Percentiles rank a stretch among this genome's conserved stretches.
Conservation (phyloP, 2,113 vertebrate genomes). For the Ceyx margarethae region DNA sequence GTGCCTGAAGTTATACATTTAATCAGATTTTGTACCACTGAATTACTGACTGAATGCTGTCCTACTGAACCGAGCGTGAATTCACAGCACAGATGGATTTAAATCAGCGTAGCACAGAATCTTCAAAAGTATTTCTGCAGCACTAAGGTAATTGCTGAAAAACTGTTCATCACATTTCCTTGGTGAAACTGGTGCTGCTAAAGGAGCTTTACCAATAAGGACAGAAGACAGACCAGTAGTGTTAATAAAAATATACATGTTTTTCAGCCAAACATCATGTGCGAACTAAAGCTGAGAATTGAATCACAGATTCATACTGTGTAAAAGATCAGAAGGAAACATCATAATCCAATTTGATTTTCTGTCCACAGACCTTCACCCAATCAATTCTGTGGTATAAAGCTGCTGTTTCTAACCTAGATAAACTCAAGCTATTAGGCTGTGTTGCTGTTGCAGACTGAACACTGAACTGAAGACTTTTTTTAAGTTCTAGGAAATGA, state of each 20-base stretch:
- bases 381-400: slow-evolving; percentile 31
- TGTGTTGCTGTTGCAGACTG: neutral
- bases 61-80: neutral
- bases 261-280: neutral
- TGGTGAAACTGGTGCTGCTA: neutral
- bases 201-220: neutral
- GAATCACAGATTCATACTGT: slow-evolving; percentile 20
- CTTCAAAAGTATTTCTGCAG: neutral
- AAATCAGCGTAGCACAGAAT: neutral
- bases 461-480: neutral
- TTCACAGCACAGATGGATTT: neutral
- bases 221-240: neutral
- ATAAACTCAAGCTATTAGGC: slow-evolving; percentile 28
- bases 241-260: slow-evolving; percentile 16
- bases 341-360: slow-evolving; percentile 65
- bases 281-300: neutral
- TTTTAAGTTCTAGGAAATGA: neutral
- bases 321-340: slow-evolving; percentile 44
- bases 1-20: neutral
- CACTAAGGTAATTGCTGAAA: neutral
- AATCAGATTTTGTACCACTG: neutral
- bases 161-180: neutral
- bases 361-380: slow-evolving; percentile 51
- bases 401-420: slow-evolving; percentile 33
- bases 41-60: neutral